Evolutionary conservation across 2,888 invertebrate genomes (phyloP).

Genomic region (Stenurella melanura): DNA sequence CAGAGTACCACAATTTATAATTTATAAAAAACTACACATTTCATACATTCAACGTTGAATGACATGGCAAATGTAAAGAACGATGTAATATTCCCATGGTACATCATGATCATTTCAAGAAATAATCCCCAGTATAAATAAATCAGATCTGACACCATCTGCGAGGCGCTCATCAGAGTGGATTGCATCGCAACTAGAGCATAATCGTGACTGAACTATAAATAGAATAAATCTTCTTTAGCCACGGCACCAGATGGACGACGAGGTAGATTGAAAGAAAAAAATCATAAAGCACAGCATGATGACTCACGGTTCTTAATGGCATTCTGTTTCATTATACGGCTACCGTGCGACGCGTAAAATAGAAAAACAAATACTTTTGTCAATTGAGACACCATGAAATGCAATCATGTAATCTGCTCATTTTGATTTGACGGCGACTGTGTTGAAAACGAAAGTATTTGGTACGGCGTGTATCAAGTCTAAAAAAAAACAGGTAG

Average conservation of each 20-base stretch:
- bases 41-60: background rate
- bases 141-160: slow-evolving; percentile 55
- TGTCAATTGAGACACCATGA: background rate
- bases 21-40: background rate
- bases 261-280: slow-evolving; percentile 32
- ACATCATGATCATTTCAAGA: slow-evolving; percentile 35
- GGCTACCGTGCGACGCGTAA: slow-evolving; percentile 20
- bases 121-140: slow-evolving; percentile 45
- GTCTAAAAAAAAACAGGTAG: too few relatives aligned
- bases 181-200: slow-evolving; percentile 52
- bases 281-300: slow-evolving; percentile 35
- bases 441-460: background rate
- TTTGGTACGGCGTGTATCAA: too few relatives aligned
- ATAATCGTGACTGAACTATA: slow-evolving; percentile 55
- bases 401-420: background rate
- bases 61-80: slow-evolving; percentile 4
- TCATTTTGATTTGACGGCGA: background rate
- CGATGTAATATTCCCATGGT: slow-evolving; percentile 22
- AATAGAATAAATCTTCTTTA: slow-evolving; percentile 51
- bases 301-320: slow-evolving; percentile 35
- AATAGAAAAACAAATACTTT: background rate
- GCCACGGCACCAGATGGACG: slow-evolving; percentile 48
- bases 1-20: background rate
- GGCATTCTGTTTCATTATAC: slow-evolving; percentile 8
- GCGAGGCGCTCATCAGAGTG: slow-evolving; percentile 49